Evolutionary conservation across 1,140 invertebrate species (phyloP), one percentile per base, ranked within the genome.

Genomic region (Hypsibius dujardini): DNA sequence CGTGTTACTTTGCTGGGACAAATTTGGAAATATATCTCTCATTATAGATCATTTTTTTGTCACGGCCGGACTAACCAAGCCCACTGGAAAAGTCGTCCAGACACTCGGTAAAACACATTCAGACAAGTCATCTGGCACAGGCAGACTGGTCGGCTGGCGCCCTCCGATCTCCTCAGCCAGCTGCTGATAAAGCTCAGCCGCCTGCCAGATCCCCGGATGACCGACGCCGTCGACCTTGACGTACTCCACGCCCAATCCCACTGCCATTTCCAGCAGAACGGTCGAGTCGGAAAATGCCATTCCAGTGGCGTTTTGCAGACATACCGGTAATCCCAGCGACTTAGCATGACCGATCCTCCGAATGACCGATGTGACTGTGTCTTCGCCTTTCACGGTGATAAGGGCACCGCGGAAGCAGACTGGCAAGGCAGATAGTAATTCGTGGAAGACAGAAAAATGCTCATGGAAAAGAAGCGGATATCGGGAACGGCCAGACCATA

Each of bases 321-420:
- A 56, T 56, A 56, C 50, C 50, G 50, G 50, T 7, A 56, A n/a
- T n/a, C n/a, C 50, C 50, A 56, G 50, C 7, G 7, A 56, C 50
- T 56, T 56, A 7, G 50, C 50, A n/a, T n/a, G 7, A 7, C 50
- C 50, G 50, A 56, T 56, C 50, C 50, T 7, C 7, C 7, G 50
- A 56, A 56, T 56, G n/a, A 56, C n/a, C 7, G 7, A 7, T 7
- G 7, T 7, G n/a, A 56, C 50, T 56, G 50, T 56, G 50, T 56
- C 50, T 56, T 56, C 50, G 7, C 50, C 50, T n/a, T 56, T 56
- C 7, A 56, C n/a, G 50, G 7, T 56, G 50, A 56, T 56, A 7
- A 56, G 50, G n/a, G 50, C 50, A n/a, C 50, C 50, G 50, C 50
- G 50, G 50, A 56, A 56, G 50, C 50, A 56, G 7, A n/a, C 50